Base-by-base conservation (phyloP, 1,140 invertebrate species). In the Streblospio benedicti region DNA sequence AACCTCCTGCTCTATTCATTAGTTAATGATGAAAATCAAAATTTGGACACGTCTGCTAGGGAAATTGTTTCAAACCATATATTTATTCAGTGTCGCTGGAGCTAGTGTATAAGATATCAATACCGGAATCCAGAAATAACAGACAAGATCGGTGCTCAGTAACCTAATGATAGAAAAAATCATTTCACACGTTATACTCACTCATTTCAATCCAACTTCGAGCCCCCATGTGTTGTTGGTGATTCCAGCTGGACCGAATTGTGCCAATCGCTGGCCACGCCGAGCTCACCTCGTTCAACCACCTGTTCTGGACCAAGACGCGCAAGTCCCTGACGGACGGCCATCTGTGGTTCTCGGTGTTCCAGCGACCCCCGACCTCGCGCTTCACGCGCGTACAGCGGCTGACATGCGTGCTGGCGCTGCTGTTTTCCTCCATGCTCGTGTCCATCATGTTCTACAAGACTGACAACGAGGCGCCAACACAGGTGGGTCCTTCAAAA, bases 231-330 rank as follows among this genome's bases (percentile, higher is more conserved):
- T 49, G 14, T 18, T 45, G 12, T 55, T 55, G 35, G 18, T 4
- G 4, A 12, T 16, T 50, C 6, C 16, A 72, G 69, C 73, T 80
- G 60, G 78, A 80, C 53, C 62, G 76, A 18, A 55, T 77, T 5
- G 43, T 80, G 6, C 76, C 76, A 9, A 76, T 79, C 0, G 72
- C 76, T 16, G 72, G 72, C 0, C 60, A 65, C 14, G 66, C 31
- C 23, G 52, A 54, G 52, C 25, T 54, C 23, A 23, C 52, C 1
- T 25, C 25, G n/a, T 54, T 54, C 52, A 44, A 45, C 6, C 27
- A 54, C 16, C 25, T 31, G 23, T 54, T 54, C 52, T 31, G 52
- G 23, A 31, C 31, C 31, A 32, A 30, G 41, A 6, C 52, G 52
- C 52, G 23, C 1, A 23, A 54, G 52, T 28, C 27, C 41, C 2